Base-by-base conservation (phyloP, 2,113 vertebrate species). In the Malurus melanocephalus region DNA sequence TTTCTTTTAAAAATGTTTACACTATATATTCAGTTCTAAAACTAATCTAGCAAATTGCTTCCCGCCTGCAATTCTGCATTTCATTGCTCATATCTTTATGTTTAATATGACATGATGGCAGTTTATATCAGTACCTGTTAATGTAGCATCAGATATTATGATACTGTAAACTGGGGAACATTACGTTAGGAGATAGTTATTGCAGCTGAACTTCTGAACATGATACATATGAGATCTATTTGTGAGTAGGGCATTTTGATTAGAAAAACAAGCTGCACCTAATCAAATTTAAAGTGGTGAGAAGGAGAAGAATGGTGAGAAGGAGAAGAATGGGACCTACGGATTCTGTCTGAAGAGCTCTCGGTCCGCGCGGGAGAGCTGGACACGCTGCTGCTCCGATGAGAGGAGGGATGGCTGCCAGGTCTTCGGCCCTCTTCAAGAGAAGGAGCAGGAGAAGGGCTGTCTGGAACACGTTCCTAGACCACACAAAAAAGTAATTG, bases 331-430 rank as follows among this genome's bases (percentile, higher is more conserved):
- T 82, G 94, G 95, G 94, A 99, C 99, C 93, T 98, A 99, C 99
- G 99, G 97, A 99, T 99, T 98, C 99, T 98, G 97, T 99, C 99
- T 48, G 99, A 99, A 94, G 99, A 99, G 96, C 99, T 99, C 97
- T 99, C 99, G 8, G 99, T 99, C 96, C 98, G 97, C 6, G 99
- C 99, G 10, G 99, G 99, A 68, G 99, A 99, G 96, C 99, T 99
- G 96, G 99, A 99, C 94, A 99, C 99, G 17, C 99, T 99, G 98
- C 99, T 99, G 98, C 99, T 99, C 92, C 99, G 98, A 88, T 99
- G 99, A n/a, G 99, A 99, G 20, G 99, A 99, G 3, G 99, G 98
- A 91, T 99, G 99, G 93, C 99, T 99, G 89, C 99, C 99, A 42
- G 99, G 99, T 97, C 99, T 98, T 94, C 99, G 97, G 77, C 98